phyloP scores from a whole-genome alignment of 2,888 invertebrate genomes.

The Drosophila meridionalis region DNA sequence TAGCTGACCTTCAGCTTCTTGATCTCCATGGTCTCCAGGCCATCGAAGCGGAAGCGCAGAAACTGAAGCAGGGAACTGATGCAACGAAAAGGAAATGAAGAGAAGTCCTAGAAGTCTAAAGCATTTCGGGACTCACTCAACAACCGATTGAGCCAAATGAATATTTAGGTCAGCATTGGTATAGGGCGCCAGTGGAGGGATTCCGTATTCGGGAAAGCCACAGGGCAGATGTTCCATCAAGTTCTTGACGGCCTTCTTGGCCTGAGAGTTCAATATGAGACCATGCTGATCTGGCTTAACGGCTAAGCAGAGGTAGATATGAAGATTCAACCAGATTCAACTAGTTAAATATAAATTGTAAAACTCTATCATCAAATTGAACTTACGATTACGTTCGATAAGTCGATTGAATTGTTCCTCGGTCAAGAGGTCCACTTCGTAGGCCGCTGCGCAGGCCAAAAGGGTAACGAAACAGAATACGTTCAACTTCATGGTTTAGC shows the following conservation, averaged over 20 bases:
- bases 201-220: constrained; percentile 78
- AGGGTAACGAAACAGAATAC: constrained; percentile 63
- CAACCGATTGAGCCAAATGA: constrained; percentile 62
- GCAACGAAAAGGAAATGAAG: neutral
- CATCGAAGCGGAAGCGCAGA: constrained; percentile 81
- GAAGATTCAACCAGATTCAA: constrained; percentile 6
- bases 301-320: constrained; percentile 37
- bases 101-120: neutral
- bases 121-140: constrained; percentile 69
- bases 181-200: constrained; percentile 83
- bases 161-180: constrained; percentile 78
- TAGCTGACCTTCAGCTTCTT: constrained; percentile 79
- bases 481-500: constrained; percentile 60
- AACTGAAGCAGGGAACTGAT: constrained; percentile 66
- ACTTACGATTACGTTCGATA: constrained; percentile 68
- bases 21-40: constrained; percentile 74
- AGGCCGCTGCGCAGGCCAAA: constrained; percentile 65
- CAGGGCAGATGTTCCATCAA: constrained; percentile 78
- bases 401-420: constrained; percentile 70
- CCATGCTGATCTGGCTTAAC: constrained; percentile 59
- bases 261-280: constrained; percentile 75
- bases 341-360: neutral
- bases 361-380: neutral
- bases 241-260: constrained; percentile 71
- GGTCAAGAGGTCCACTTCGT: constrained; percentile 63